Evolutionary conservation across 2,113 vertebrate species (phyloP).

Genomic region (Anguilla japonica): DNA sequence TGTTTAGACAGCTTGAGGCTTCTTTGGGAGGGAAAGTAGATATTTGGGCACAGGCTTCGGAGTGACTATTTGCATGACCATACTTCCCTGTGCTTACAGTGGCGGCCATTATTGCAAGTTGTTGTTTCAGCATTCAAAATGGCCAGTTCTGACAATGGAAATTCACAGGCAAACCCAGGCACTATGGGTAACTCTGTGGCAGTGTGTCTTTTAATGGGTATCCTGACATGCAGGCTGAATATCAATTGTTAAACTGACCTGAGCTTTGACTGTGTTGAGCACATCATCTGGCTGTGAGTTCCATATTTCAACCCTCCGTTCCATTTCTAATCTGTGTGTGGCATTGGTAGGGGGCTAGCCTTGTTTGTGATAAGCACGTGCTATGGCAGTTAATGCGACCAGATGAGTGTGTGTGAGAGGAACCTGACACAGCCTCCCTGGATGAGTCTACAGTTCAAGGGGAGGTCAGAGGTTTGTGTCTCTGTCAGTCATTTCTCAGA

Average conservation of each 20-base stretch:
- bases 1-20: slow-evolving; percentile 91
- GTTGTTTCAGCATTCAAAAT: slow-evolving; percentile 7
- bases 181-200: not conserved
- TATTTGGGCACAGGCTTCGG: slow-evolving; percentile 66
- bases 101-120: slow-evolving; percentile 34
- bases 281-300: too few relatives aligned
- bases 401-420: not conserved
- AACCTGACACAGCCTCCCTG: slow-evolving; percentile 47
- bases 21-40: slow-evolving; percentile 66
- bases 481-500: slow-evolving; percentile 59
- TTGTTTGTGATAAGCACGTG: not conserved
- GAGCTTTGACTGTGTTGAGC: not conserved
- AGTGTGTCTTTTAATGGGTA: not conserved
- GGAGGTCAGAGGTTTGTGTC: slow-evolving; percentile 60
- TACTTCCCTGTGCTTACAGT: slow-evolving; percentile 23
- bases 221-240: not conserved
- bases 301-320: not conserved
- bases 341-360: not conserved
- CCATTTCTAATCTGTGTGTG: not conserved
- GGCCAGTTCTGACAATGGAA: not conserved
- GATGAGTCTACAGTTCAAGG: slow-evolving; percentile 54
- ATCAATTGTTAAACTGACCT: not conserved
- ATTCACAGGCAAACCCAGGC: not conserved
- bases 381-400: not conserved
- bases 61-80: slow-evolving; percentile 50